Base-by-base conservation (phyloP, 1,140 invertebrate species). In the Hydropsyche tenuis region DNA sequence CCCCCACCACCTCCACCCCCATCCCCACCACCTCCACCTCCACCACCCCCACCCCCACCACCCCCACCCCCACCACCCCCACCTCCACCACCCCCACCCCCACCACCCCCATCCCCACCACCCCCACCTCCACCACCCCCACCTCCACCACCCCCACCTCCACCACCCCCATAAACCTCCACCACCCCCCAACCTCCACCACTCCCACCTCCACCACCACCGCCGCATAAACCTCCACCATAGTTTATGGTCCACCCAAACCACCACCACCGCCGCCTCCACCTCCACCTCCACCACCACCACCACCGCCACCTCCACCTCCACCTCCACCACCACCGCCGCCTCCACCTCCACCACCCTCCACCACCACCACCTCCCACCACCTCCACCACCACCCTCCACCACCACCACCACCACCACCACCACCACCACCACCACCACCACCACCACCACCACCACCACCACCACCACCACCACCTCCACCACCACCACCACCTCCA, bases 61-160 rank as follows among this genome's bases (percentile, higher is more conserved):
- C 20, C 16, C 1, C 22, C 62, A 66, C 18, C 14, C 9, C 46
- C 68, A 37, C 65, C 72, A 56, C 11, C 66, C 11, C 37, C 68
- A 45, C 45, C 69, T 51, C 56, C 60, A 4, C 69, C 63, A 1
- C 73, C 64, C 0, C 46, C 70, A 70, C 51, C 53, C 16, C 60
- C 68, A 23, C 51, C 73, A 25, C 69, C 66, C 37, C 23, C 22
- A 14, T 16, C 65, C 45, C 66, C 72, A 45, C 42, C 45, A 23
- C 56, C 42, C 18, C 23, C 71, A 1, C 74, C 74, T 46, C 46
- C 22, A 64, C 43, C 45, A 23, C 60, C 60, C n/a, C 76, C 73
- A 48, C 69, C 18, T 20, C 75, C 72, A 68, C 43, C 45, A 22
- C 22, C 45, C 2, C 43, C 45, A 23, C 45, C 45, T 22, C 12